Evolutionary conservation across 1,140 invertebrate species (phyloP).

Genomic region (Oreohelix idahoensis): DNA sequence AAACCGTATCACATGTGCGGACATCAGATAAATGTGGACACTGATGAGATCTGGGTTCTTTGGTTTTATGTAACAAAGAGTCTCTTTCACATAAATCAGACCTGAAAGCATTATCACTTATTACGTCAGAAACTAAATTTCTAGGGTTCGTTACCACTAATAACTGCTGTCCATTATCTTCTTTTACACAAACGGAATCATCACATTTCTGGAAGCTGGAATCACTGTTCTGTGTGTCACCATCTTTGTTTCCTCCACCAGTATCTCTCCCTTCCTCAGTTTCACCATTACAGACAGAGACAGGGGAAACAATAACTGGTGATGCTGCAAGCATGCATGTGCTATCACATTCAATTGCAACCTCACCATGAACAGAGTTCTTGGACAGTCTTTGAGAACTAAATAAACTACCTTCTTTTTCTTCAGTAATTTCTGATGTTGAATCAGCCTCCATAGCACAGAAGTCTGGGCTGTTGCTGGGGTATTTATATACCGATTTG

Average conservation of each 20-base stretch:
- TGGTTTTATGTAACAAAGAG: background rate
- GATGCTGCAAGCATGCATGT: slow-evolving; percentile 44
- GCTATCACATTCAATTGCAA: slow-evolving; percentile 43
- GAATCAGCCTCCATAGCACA: slow-evolving; percentile 46
- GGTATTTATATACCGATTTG: background rate
- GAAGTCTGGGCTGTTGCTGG: slow-evolving; percentile 25
- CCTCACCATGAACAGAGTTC: slow-evolving; percentile 8
- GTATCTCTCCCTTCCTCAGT: slow-evolving; percentile 8
- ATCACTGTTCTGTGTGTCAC: background rate
- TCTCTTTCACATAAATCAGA: background rate
- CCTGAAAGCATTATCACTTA: background rate
- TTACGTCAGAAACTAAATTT: background rate
- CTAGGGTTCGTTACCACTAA: background rate
- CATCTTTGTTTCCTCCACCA: background rate
- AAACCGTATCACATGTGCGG: background rate
- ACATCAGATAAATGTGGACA: background rate
- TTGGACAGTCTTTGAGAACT: background rate
- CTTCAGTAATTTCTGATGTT: slow-evolving; percentile 39
- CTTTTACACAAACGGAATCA: background rate
- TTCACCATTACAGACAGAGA: slow-evolving; percentile 22
- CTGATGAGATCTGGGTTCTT: background rate
- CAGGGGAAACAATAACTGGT: slow-evolving; percentile 39
- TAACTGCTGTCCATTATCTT: background rate
- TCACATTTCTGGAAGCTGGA: background rate
- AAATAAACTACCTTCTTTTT: background rate